Base-by-base conservation (phyloP, 2,113 vertebrate species). In the Xyrauchen texanus region DNA sequence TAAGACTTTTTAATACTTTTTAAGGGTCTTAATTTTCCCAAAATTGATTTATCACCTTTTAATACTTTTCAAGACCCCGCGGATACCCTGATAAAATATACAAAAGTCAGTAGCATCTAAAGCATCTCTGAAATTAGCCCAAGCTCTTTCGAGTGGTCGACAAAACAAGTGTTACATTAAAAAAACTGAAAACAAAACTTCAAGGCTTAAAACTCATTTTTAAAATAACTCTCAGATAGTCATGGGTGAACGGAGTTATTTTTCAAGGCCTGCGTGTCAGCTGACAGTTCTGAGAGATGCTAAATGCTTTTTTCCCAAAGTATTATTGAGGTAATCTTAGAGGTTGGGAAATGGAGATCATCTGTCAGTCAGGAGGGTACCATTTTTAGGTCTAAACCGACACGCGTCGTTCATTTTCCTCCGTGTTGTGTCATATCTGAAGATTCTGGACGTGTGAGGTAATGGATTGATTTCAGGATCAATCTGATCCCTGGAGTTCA, bases 301-400 rank as follows among this genome's bases (percentile, higher is more conserved):
- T 60, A 64, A 76, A 79, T 60, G 60, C 79, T 52, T 75, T 34
- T 79, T 58, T 21, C 10, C 53, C 8, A 44, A 63, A 60, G 70
- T 75, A 81, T 68, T 62, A 81, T 75, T 65, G 57, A 68, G 64
- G 71, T 52, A 76, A 67, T 81, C 71, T 75, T 68, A 72, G 60
- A 72, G 44, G 61, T 64, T 13, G 44, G 61, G 51, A 10, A 72
- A 72, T 21, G 13, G 53, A 67, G 53, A 61, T 81, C 79, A 81
- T 81, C 70, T 46, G 70, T 80, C 78, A 74, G 53, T 49, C 16
- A 68, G 13, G 53, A 46, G 4, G 4, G 46, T 57, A 7, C 71
- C 71, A 76, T 81, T 81, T 81, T 62, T 76, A 76, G 78, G 52
- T 66, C 68, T 57, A 67, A 80, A 51, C 44, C 42, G 70, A 67